phyloP scores from a whole-genome alignment of 2,113 vertebrate genomes.

The Isurus oxyrinchus region DNA sequence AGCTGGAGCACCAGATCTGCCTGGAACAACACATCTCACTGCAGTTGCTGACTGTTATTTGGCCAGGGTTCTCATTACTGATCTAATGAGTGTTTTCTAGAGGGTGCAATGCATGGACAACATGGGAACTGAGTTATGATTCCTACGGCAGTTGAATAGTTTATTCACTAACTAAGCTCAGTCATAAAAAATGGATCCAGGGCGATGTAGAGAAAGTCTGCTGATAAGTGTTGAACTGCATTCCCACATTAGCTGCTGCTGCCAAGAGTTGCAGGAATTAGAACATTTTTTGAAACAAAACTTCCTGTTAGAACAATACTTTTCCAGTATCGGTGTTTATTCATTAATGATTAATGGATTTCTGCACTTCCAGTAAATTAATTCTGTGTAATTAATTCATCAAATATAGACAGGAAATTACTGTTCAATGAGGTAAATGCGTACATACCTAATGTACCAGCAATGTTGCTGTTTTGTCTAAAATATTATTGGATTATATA shows the following conservation, averaged over 20 bases:
- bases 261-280: neutral
- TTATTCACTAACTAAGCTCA: neutral
- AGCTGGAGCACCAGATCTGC: neutral
- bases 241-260: neutral
- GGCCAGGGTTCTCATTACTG: neutral
- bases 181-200: neutral
- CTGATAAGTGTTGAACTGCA: neutral
- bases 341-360: neutral
- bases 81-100: neutral
- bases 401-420: neutral
- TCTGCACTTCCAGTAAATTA: neutral
- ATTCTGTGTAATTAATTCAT: neutral
- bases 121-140: no score
- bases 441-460: neutral
- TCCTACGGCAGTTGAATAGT: neutral
- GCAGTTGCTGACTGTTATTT: neutral
- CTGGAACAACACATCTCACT: neutral
- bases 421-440: neutral
- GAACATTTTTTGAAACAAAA: neutral
- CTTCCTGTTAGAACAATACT: constrained; percentile 6
- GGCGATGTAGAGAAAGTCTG: neutral
- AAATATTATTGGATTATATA: neutral
- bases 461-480: neutral
- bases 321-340: neutral
- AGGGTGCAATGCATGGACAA: neutral